A percentile compares a stretch with the other conserved stretches of the same genome.
phyloP scores from a whole-genome alignment of 2,113 vertebrate species.

The Ciconia stormi region DNA sequence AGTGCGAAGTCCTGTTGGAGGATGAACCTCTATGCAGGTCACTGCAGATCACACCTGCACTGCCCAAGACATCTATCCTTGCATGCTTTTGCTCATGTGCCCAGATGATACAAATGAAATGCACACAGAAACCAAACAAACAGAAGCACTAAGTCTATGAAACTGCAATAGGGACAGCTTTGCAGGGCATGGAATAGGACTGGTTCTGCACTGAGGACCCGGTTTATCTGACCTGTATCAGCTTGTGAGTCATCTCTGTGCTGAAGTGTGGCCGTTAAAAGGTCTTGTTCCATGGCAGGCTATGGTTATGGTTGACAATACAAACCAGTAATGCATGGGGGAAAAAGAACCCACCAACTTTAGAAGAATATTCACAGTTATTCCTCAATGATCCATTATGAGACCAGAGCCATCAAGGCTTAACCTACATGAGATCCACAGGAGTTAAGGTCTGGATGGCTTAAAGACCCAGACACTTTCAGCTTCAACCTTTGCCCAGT shows the following conservation, averaged over 20 bases:
- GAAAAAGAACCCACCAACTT: background rate
- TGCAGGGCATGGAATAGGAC: background rate
- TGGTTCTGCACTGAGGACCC: background rate
- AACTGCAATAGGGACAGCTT: background rate
- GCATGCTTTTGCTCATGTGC: background rate
- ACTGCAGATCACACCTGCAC: background rate
- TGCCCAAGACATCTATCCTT: background rate
- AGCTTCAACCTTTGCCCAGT: background rate
- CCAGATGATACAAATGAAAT: background rate
- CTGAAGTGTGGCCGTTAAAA: background rate
- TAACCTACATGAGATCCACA: background rate
- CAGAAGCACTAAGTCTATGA: background rate
- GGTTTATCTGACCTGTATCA: background rate
- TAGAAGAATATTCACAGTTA: background rate
- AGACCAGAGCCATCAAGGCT: background rate
- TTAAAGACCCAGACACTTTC: background rate
- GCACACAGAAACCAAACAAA: background rate
- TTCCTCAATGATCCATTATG: background rate
- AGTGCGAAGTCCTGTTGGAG: background rate
- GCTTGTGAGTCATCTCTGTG: background rate
- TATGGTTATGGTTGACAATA: background rate
- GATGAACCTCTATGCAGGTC: background rate
- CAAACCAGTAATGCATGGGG: background rate
- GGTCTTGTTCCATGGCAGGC: background rate
- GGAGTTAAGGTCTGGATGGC: background rate